Base-by-base conservation (phyloP, 2,113 vertebrate genomes). In the Perca flavescens region DNA sequence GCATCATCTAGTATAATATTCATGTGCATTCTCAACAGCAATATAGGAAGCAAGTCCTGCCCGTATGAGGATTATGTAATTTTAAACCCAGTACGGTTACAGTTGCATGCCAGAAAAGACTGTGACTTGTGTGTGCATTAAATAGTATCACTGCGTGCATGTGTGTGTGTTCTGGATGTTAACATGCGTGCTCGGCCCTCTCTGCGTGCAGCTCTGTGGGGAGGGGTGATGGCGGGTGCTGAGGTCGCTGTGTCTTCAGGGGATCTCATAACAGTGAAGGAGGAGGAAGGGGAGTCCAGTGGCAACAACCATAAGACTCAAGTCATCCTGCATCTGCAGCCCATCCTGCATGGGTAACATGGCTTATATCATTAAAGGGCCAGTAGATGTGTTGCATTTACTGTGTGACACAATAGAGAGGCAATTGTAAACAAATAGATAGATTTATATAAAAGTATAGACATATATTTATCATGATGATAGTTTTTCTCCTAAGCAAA, bases 261-360 rank as follows among this genome's bases (percentile, higher is more conserved):
- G 79, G 96, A 97, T 86, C 95, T 97, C 86, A 95, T 96, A 90
- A 95, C 96, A 82, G 95, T 96, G 82, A 97, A 96, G 92, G 95
- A 95, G 76, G 96, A 96, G 54, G 96, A 96, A 87, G 96, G 94
- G 58, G 96, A 95, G 79, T 95, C 94, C 86, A 96, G 95, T 66
- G 96, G 96, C 82, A 82, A 94, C 84, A 80, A 96, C 90, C 96
- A 93, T 77, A 97, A 96, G 91, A 96, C 96, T 74, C 96, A 97
- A 93, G 97, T 97, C 89, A 95, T 97, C 86, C 79, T 98, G 87
- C 97, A 97, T 90, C 95, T 97, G 78, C 97, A 97, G 89, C 96
- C 97, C 2, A 93, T 97, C 86, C 94, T 95, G 34, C 97, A 97
- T 60, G 96, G 97, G 97, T 97, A 95, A 95, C 14, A 21, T 34